A percentile compares a stretch with the other conserved stretches of the same genome.
phyloP scores from a whole-genome alignment of 2,113 vertebrate genomes.

The Hippocampus abdominalis region DNA sequence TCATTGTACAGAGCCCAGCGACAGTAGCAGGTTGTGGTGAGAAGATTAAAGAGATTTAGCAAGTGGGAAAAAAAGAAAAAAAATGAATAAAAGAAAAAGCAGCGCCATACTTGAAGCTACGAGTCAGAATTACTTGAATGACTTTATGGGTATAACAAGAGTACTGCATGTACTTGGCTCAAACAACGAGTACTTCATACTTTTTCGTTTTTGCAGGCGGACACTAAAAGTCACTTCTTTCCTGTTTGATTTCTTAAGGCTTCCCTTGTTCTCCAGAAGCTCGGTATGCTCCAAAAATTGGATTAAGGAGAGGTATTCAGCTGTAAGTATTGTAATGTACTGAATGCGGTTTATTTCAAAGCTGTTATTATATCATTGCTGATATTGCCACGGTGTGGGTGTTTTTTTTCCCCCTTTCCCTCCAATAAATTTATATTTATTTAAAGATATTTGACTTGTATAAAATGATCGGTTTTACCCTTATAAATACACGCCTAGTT shows the following conservation, averaged over 20 bases:
- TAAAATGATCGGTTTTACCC: background rate
- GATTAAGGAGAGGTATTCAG: constrained; percentile 88
- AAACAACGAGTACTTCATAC: constrained; percentile 84
- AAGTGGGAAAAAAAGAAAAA: background rate
- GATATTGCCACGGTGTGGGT: constrained; percentile 98
- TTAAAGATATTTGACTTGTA: constrained; percentile 82
- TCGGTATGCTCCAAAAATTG: constrained; percentile 79
- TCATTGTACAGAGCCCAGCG: constrained; percentile 83
- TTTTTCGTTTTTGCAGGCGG: constrained; percentile 82
- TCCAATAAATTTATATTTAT: constrained; percentile 99
- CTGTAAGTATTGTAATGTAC: constrained; percentile 99
- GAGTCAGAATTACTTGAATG: constrained; percentile 98
- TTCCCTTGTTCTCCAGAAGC: constrained; percentile 82
- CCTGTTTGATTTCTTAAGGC: constrained; percentile 73
- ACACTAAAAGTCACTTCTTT: constrained; percentile 90
- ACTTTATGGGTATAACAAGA: constrained; percentile 83
- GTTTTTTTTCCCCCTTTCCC: constrained; percentile 82
- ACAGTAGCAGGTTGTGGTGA: constrained; percentile 77
- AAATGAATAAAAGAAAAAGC: constrained; percentile 82
- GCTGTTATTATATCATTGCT: constrained; percentile 99
- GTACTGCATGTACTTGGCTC: constrained; percentile 77
- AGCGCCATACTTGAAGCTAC: constrained; percentile 98
- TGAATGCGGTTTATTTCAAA: constrained; percentile 98
- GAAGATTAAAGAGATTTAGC: constrained; percentile 74
- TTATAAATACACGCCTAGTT: background rate